phyloP scores from a whole-genome alignment of 2,888 invertebrate genomes.

The Tanypteryx hageni region DNA sequence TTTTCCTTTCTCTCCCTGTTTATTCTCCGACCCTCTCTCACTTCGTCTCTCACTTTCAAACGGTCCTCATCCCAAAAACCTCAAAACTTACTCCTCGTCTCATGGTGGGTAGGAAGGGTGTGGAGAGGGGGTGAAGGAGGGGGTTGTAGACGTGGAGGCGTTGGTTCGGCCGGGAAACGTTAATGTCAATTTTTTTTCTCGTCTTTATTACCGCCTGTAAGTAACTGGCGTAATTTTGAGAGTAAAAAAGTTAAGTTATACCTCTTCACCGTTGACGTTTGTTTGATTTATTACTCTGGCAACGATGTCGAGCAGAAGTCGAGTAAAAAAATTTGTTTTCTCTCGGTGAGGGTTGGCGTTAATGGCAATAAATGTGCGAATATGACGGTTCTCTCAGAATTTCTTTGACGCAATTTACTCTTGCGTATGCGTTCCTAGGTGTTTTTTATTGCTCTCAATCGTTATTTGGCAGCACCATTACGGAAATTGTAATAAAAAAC shows the following conservation, averaged over 20 bases:
- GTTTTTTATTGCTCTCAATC: background rate
- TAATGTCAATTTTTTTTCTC: slow-evolving; percentile 15
- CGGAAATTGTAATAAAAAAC: too few relatives aligned
- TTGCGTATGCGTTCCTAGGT: background rate
- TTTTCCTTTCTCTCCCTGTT: background rate
- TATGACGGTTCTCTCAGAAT: background rate
- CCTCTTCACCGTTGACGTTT: slow-evolving; percentile 6
- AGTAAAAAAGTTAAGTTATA: background rate
- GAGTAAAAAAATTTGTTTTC: background rate
- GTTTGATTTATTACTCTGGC: slow-evolving; percentile 16
- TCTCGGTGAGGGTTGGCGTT: background rate
- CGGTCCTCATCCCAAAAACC: slow-evolving; percentile 7
- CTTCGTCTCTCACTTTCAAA: slow-evolving; percentile 8
- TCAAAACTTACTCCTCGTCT: background rate
- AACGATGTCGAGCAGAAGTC: background rate
- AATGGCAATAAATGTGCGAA: background rate
- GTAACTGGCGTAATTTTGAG: slow-evolving; percentile 32
- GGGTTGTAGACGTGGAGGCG: background rate
- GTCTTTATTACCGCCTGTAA: slow-evolving; percentile 26
- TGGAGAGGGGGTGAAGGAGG: background rate
- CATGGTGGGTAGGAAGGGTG: background rate
- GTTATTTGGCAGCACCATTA: too few relatives aligned
- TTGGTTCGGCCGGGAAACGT: background rate
- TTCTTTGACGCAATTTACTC: background rate
- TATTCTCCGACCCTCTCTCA: slow-evolving; percentile 7